Evolutionary conservation across 2,113 vertebrate genomes (phyloP).

Genomic region (Reinhardtius hippoglossoides): DNA sequence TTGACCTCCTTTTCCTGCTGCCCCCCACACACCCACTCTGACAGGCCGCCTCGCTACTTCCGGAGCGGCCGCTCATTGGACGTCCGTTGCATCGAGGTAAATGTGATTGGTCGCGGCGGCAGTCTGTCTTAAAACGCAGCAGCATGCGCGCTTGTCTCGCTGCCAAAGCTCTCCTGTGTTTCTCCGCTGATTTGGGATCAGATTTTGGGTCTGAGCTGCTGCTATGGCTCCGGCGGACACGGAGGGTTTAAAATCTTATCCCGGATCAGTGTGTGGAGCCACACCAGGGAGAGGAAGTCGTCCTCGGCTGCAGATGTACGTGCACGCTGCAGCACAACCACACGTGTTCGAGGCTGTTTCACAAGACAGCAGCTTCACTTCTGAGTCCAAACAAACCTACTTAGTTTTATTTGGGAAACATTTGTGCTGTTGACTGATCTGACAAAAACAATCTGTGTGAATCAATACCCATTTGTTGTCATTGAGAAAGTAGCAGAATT

Average conservation of each 20-base stretch:
- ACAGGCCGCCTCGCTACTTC: slow-evolving; percentile 29
- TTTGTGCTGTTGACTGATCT: too few relatives aligned
- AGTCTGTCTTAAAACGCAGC: neutral
- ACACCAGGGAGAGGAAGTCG: neutral
- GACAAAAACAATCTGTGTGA: too few relatives aligned
- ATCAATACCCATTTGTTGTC: too few relatives aligned
- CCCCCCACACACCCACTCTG: slow-evolving; percentile 45
- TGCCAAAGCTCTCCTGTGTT: neutral
- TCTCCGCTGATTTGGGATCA: slow-evolving; percentile 8
- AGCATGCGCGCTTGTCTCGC: slow-evolving; percentile 25
- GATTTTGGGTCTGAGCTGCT: neutral
- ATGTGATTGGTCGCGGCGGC: slow-evolving; percentile 33
- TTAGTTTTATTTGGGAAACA: too few relatives aligned
- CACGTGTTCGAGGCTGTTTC: too few relatives aligned
- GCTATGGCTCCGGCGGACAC: neutral
- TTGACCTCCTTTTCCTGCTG: slow-evolving; percentile 72
- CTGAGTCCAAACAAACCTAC: too few relatives aligned
- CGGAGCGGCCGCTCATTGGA: slow-evolving; percentile 30
- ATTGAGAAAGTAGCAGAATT: too few relatives aligned
- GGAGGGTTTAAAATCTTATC: neutral
- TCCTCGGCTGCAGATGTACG: neutral
- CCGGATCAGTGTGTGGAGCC: neutral
- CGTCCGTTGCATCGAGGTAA: rapidly evolving
- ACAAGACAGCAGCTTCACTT: too few relatives aligned
- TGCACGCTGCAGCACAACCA: neutral